Evolutionary conservation across 2,888 invertebrate genomes (phyloP).

Genomic region (Tetheella fluctuosa): DNA sequence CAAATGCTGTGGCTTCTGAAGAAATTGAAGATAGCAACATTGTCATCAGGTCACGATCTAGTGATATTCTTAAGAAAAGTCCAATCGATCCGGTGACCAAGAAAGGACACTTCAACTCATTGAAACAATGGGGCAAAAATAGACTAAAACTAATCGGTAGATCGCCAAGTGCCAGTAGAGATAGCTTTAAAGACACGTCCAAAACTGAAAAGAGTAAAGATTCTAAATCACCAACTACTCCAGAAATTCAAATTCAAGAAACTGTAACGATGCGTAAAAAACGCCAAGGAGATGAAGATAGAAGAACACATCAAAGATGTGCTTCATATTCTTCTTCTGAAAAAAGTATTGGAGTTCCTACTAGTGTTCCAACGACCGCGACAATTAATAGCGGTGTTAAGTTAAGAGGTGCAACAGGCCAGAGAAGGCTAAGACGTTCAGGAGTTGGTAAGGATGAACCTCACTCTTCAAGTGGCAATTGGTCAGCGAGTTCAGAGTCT

Average conservation of each 20-base stretch:
- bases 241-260: slow-evolving; percentile 86
- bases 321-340: slow-evolving; percentile 91
- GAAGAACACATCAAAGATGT: slow-evolving; percentile 90
- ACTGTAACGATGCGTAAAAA: slow-evolving; percentile 86
- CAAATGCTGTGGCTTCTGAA: slow-evolving; percentile 81
- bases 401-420: slow-evolving; percentile 89
- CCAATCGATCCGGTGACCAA: slow-evolving; percentile 82
- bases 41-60: slow-evolving; percentile 88
- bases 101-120: slow-evolving; percentile 89
- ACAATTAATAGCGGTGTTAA: slow-evolving; percentile 87
- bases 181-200: slow-evolving; percentile 70
- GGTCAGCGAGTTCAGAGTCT: slow-evolving; percentile 96
- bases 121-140: slow-evolving; percentile 94
- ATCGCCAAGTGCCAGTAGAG: slow-evolving; percentile 83
- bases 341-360: slow-evolving; percentile 86
- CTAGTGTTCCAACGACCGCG: slow-evolving; percentile 79
- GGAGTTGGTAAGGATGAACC: slow-evolving; percentile 90
- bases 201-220: slow-evolving; percentile 73
- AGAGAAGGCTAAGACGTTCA: slow-evolving; percentile 87
- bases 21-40: slow-evolving; percentile 79
- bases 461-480: slow-evolving; percentile 96
- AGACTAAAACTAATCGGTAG: slow-evolving; percentile 89
- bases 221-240: slow-evolving; percentile 64
- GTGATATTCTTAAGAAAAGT: slow-evolving; percentile 89
- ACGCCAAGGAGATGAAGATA: slow-evolving; percentile 85